Conservation (phyloP, 2,113 vertebrate genomes). For the Sebastes fasciatus region DNA sequence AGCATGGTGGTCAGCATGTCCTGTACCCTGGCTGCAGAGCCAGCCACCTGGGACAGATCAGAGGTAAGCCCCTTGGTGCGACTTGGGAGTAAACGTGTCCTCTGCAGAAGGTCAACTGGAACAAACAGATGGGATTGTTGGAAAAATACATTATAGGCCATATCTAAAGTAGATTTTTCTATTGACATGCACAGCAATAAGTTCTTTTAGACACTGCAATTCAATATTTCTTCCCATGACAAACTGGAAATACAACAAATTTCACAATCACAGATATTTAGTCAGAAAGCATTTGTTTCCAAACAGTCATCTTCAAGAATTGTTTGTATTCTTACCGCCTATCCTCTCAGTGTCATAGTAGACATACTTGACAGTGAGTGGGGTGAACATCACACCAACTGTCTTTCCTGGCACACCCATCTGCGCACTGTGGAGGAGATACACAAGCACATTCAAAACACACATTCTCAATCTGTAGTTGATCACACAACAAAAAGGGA, state of each 20-base stretch:
- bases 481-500: neutral
- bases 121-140: neutral
- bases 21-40: conserved; percentile 90
- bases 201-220: neutral
- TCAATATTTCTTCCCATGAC: neutral
- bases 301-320: neutral
- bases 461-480: neutral
- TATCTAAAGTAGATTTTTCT: neutral
- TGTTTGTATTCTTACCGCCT: conserved; percentile 87
- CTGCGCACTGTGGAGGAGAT: conserved; percentile 86
- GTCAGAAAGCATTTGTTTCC: neutral
- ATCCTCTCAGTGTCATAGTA: conserved; percentile 98
- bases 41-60: conserved; percentile 93
- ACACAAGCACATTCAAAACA: conserved; percentile 29
- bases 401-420: conserved; percentile 98
- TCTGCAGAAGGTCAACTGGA: conserved; percentile 95
- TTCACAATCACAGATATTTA: neutral
- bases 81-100: conserved; percentile 89
- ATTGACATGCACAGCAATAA: neutral
- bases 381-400: conserved; percentile 98
- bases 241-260: neutral
- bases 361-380: conserved; percentile 92
- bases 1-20: conserved; percentile 94
- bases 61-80: conserved; percentile 95
- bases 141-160: neutral